Evolutionary conservation across 64 coral and sea anemone species (phyloP), one percentile per base, ranked within the genome.

Genomic region (Catalaphyllia jardinei): DNA sequence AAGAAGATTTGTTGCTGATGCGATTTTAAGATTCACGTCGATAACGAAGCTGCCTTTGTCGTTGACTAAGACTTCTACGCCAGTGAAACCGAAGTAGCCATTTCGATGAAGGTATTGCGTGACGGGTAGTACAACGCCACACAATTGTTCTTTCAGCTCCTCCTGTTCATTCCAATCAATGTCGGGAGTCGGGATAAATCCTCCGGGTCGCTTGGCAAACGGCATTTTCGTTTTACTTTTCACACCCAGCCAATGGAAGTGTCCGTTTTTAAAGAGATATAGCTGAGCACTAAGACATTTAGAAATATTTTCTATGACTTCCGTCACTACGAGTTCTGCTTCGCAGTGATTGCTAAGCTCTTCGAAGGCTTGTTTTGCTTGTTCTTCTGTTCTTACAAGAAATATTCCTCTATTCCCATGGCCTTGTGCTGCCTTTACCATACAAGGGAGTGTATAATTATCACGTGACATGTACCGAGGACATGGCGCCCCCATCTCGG

Each of bases 401-500:
- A 93, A 97, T 0, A 92, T 97, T 0, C 95, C 95, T 24, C 90
- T 73, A 5, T 92, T 97, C 3, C 91, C 95, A 50, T 93, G 93
- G 0, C 95, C 95, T 35, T 97, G 95, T 2, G 95, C 92, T 12
- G 95, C 95, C 50, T 97, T 97, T 60, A 97, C 85, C 91, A 97
- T 97, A 10, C 95, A 97, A 5, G 95, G 95, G 0, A 97, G 83
- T 5, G 95, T 93, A 63, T 91, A 93, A 10, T 94, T 78, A 80
- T 97, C 95, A 79, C 79, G 79, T 72, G 95, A 77, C 95, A 97
- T 97, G 72, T 97, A 55, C 30, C 80, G 71, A 2, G 95, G 95
- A 39, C 80, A 86, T 4, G 80, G 87, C 0, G 88, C 86, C 2
- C 95, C 95, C 95, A 97, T 97, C 15, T 97, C 87, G 18, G 95